A percentile compares a stretch with the other conserved stretches of the same genome.
Conservation (phyloP, 2,113 vertebrate genomes). For the Tragulus kanchil region DNA sequence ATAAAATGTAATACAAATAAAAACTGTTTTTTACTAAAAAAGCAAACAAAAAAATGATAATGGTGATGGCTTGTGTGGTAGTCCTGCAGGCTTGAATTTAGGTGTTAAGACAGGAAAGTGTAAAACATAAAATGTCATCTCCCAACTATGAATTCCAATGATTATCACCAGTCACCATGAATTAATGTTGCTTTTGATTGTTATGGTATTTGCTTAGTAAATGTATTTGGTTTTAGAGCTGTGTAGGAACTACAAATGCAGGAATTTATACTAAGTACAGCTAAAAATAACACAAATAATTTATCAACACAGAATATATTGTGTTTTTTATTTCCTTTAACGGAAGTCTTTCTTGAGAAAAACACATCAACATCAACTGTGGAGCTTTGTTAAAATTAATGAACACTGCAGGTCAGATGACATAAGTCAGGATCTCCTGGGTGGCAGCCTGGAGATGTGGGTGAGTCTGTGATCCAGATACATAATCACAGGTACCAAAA, state of each 20-base stretch:
- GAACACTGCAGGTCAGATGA: not conserved
- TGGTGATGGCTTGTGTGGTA: too few species aligned
- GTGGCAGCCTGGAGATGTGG: fast-evolving
- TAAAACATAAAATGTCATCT: not conserved
- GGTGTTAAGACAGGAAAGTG: not conserved
- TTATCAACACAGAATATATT: not conserved
- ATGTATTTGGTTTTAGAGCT: not conserved
- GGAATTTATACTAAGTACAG: not conserved
- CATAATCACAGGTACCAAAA: fast-evolving
- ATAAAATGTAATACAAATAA: too few species aligned
- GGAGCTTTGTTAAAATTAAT: not conserved
- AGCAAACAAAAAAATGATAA: not conserved
- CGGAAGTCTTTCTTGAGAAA: not conserved
- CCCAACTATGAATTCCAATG: not conserved
- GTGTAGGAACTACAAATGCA: not conserved
- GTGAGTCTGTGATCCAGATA: not conserved
- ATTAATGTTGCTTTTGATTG: not conserved
- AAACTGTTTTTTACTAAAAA: too few species aligned
- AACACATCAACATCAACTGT: not conserved
- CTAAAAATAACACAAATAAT: not conserved
- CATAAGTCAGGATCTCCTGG: not conserved
- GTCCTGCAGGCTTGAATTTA: not conserved
- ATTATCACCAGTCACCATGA: not conserved
- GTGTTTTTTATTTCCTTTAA: not conserved
- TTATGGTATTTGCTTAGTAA: not conserved